These are phyloP conservation scores for Axinella damicornis DNA, from an alignment of 37 sponge, comb jelly and placozoan genomes.

Conservation along the genomic window DNA sequence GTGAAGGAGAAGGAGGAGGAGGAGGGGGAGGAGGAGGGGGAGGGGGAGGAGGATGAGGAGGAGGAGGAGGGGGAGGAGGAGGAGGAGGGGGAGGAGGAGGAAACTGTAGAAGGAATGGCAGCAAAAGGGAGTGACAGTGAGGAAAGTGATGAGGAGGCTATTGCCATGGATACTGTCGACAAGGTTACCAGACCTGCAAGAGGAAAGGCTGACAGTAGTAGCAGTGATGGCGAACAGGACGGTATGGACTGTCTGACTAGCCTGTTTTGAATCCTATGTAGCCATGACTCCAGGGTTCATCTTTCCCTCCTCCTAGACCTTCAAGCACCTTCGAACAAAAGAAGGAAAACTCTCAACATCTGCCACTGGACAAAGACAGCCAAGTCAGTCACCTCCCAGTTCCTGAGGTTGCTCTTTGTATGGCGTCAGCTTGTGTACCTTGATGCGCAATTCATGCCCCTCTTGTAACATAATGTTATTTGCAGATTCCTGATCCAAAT, in stretches of 20 bases:
- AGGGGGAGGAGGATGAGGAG: constrained; percentile 4
- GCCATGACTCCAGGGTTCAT: too few relatives aligned
- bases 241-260: neutral
- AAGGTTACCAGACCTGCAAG: neutral
- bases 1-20: constrained; percentile 13
- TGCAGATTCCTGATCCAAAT: too few relatives aligned
- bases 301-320: too few relatives aligned
- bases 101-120: neutral
- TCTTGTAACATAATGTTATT: too few relatives aligned
- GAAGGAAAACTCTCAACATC: constrained; percentile 8
- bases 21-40: constrained; percentile 5
- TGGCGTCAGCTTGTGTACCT: too few relatives aligned
- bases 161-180: neutral
- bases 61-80: constrained; percentile 18
- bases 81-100: neutral
- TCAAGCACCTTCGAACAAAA: constrained; percentile 7
- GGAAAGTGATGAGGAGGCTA: constrained; percentile 19
- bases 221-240: constrained; percentile 6
- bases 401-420: too few relatives aligned
- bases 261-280: too few relatives aligned
- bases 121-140: neutral
- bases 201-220: neutral
- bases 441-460: too few relatives aligned
- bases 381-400: constrained; percentile 29
- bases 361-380: constrained; percentile 54